These are phyloP conservation scores for Pangasius mekongensis DNA, from an alignment of 2,797 vertebrate genomes.

Conservation along the genomic window DNA sequence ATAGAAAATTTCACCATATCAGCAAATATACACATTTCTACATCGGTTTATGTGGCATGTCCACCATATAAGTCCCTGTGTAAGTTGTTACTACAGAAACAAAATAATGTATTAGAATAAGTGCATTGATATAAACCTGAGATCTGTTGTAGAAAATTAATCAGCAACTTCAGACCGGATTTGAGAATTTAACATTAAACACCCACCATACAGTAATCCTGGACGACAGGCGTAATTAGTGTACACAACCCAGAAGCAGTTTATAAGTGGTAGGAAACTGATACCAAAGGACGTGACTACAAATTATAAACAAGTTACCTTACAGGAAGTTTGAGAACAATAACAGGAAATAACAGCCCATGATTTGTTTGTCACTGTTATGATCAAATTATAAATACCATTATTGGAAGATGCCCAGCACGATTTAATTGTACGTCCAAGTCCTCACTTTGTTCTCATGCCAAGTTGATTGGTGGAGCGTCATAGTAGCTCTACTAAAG, in stretches of 20 bases:
- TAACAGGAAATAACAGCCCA: not conserved
- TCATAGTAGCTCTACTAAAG: not conserved
- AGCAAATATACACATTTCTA: too few relatives aligned
- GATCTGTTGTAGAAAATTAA: not conserved
- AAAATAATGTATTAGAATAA: too few relatives aligned
- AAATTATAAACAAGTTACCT: not conserved
- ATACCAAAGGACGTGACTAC: not conserved
- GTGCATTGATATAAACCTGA: not conserved
- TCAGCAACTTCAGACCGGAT: not conserved
- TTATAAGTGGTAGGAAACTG: not conserved
- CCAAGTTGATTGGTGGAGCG: not conserved
- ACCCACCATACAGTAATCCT: not conserved
- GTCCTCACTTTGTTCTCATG: not conserved
- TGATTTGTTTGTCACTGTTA: not conserved
- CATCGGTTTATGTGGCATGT: too few relatives aligned
- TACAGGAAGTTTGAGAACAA: constrained; percentile 7
- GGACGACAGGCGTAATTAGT: not conserved
- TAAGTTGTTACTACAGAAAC: too few relatives aligned
- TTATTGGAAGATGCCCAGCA: not conserved
- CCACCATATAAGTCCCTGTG: too few relatives aligned
- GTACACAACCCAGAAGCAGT: not conserved
- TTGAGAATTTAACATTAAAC: not conserved
- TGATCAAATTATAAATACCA: not conserved
- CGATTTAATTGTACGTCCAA: not conserved
- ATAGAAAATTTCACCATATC: too few relatives aligned